Evolutionary conservation across 2,888 invertebrate species (phyloP).

Genomic region (Mesorhabditis belari): DNA sequence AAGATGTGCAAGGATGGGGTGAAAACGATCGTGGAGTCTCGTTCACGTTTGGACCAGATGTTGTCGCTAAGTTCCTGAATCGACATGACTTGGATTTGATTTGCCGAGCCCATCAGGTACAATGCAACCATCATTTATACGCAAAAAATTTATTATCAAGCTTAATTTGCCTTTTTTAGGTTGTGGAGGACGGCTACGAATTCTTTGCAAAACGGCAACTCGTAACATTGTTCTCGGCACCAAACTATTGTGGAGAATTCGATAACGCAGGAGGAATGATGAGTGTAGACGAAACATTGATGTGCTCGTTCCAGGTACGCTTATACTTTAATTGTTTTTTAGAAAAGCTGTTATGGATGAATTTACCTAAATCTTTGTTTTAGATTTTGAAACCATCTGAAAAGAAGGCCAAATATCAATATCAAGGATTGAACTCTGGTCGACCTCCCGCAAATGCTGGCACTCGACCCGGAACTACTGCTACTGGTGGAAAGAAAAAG

Average conservation of each 20-base stretch:
- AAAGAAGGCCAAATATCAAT: conserved; percentile 61
- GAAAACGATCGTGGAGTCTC: conserved; percentile 90
- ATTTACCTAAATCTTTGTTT: conserved; percentile 8
- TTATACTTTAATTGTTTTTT: not conserved
- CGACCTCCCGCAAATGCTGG: conserved; percentile 37
- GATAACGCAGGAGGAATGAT: conserved; percentile 99
- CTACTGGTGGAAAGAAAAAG: conserved; percentile 3
- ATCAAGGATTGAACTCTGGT: conserved; percentile 56
- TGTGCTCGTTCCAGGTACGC: conserved; percentile 95
- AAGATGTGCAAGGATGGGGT: conserved; percentile 66
- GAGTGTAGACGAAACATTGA: conserved; percentile 95
- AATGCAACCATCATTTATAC: not conserved
- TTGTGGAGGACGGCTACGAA: conserved; percentile 96
- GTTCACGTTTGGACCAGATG: conserved; percentile 94
- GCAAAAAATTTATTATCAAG: conserved; percentile 2
- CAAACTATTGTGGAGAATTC: conserved; percentile 79
- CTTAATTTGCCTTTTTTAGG: conserved; percentile 52
- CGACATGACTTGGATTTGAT: conserved; percentile 93
- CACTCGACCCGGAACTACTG: not conserved
- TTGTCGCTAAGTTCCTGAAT: conserved; percentile 89
- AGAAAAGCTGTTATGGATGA: not conserved
- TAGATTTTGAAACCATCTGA: conserved; percentile 61
- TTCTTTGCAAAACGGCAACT: conserved; percentile 96
- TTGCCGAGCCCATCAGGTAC: conserved; percentile 89
- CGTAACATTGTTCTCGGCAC: conserved; percentile 95